These are phyloP conservation scores for Homarus gammarus DNA, from an alignment of 2,888 invertebrate genomes.

Conservation along the genomic window DNA sequence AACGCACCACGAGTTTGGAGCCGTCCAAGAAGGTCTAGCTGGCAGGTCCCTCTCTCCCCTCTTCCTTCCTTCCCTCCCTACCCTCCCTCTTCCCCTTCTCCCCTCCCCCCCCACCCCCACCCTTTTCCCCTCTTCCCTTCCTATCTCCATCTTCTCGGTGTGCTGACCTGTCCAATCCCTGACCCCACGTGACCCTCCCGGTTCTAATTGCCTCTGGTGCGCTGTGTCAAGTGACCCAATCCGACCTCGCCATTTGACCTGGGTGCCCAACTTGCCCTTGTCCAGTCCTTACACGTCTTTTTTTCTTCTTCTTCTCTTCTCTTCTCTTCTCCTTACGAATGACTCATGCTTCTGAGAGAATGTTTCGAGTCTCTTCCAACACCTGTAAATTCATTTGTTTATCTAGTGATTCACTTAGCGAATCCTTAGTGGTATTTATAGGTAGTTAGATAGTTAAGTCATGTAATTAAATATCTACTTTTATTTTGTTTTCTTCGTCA, in stretches of 20 bases:
- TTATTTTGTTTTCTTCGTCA: too few relatives aligned
- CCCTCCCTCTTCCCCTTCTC: background rate
- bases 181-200: background rate
- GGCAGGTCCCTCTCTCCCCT: background rate
- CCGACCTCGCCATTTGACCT: background rate
- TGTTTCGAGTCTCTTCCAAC: too few relatives aligned
- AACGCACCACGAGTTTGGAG: background rate
- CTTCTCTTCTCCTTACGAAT: too few relatives aligned
- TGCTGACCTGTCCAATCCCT: background rate
- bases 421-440: too few relatives aligned
- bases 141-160: background rate
- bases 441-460: too few relatives aligned
- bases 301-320: background rate
- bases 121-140: too few relatives aligned
- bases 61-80: background rate
- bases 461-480: too few relatives aligned
- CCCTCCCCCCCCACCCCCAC: background rate
- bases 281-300: background rate
- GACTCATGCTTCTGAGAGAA: too few relatives aligned
- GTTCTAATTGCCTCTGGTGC: background rate
- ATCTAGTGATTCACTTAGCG: too few relatives aligned
- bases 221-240: background rate
- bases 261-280: background rate
- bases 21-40: background rate
- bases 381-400: too few relatives aligned